phyloP scores from a whole-genome alignment of 35 echinoderm and acorn worm species.

The Lytechinus variegatus region DNA sequence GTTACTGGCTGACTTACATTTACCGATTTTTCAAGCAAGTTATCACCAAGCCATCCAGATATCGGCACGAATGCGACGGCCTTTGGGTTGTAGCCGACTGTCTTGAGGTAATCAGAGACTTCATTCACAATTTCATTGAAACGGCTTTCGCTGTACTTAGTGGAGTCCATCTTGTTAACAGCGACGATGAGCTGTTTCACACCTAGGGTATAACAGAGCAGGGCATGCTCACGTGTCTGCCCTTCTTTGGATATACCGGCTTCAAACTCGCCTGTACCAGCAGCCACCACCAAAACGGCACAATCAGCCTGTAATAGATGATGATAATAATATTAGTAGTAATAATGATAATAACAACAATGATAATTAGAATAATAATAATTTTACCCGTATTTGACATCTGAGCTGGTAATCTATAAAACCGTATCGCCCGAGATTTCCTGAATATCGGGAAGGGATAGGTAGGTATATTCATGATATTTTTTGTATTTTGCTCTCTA shows the following conservation, averaged over 20 bases:
- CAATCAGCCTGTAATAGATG: conserved; percentile 79
- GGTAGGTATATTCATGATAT: too few relatives aligned
- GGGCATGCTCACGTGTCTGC: conserved; percentile 95
- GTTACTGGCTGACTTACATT: too few relatives aligned
- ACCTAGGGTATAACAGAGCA: conserved; percentile 94
- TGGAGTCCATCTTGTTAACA: conserved; percentile 98
- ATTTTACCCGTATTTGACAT: too few relatives aligned
- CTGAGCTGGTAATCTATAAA: too few relatives aligned
- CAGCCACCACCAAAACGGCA: conserved; percentile 89
- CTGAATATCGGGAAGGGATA: too few relatives aligned
- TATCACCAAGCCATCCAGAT: conserved; percentile 87
- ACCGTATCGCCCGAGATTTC: too few relatives aligned
- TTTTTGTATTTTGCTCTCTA: too few relatives aligned
- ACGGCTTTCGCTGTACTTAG: conserved; percentile 4
- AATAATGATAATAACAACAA: too few relatives aligned
- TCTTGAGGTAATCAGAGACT: conserved; percentile 84
- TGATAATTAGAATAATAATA: too few relatives aligned
- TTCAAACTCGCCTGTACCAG: conserved; percentile 92
- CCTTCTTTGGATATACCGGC: conserved; percentile 98
- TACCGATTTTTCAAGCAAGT: conserved; percentile 57
- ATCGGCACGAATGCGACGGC: conserved; percentile 77
- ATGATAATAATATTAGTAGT: too few relatives aligned
- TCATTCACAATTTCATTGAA: conserved; percentile 90
- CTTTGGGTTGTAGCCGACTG: conserved; percentile 87
- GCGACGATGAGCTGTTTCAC: conserved; percentile 95